Evolutionary conservation across 1,140 invertebrate genomes (phyloP), one percentile per base, ranked within the genome.

Genomic region (Pomacea maculata): DNA sequence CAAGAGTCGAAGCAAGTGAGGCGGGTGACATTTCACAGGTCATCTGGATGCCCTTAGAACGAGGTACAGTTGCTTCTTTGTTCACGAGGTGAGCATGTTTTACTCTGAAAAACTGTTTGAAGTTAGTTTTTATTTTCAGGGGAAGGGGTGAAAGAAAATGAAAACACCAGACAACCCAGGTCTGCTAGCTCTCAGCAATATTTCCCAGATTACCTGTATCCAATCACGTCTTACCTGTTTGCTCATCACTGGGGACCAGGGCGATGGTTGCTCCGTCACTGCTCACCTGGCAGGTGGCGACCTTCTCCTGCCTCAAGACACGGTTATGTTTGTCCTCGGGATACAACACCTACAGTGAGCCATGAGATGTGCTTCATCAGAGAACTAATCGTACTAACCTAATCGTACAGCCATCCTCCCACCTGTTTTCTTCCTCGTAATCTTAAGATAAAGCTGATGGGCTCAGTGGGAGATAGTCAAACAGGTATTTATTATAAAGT

Each of bases 271-370:
- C 9, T 70, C n/a, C 65, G 67, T 71, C 54, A 45, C 45, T 57
- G 45, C 67, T 78, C 65, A 70, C 61, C 17, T 55, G 54, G 19
- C 63, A 14, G 15, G 1, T 57, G 11, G 25, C 54, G 14, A 57
- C 65, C 6, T 78, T 65, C 25, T 78, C 55, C 45, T 67, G 65
- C 67, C 29, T n/a, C 19, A 78, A 21, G 15, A 54, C 15, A 7
- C 15, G 77, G n/a, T 67, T 71, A 21, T 78, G 67, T 65, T 68
- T 78, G n/a, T 78, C 77, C 14, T 78, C 77, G 10, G 25, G 45
- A 25, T 78, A 71, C 54, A 67, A 34, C 29, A 80, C 71, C 64
- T 80, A 61, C 12, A 80, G n/a, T 15, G 8, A 45, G 34, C 34
- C 34, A 1, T 45, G 6, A 6, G 34, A 45, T 6, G 0, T 45